Evolutionary conservation across 2,797 vertebrate species (phyloP), one percentile per base, ranked within the genome.

Genomic region (Malurus splendens): DNA sequence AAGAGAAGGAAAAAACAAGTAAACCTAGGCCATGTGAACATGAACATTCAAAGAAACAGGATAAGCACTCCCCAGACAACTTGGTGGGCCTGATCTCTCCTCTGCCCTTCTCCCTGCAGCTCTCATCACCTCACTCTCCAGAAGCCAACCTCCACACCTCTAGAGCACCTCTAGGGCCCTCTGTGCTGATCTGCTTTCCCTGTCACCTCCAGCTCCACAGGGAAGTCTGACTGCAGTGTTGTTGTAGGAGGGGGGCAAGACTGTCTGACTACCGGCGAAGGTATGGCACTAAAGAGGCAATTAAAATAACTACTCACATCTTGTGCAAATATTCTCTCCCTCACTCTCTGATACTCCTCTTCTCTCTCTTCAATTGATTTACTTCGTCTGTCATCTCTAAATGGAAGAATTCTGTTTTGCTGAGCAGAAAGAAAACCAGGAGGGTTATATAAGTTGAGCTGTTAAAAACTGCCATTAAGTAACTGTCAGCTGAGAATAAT

Each of bases 281-380:
- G 92, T 87, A 96, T 86, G 80, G 52, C 93, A 95, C 97, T 97
- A 94, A 97, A 97, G 97, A 97, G 97, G 96, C 96, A 97, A 97
- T 96, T 89, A 97, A 98, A 97, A 96, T 95, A 97, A 96, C 97
- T 97, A 98, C 98, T 98, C 97, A 99, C 98, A 98, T 98, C 98
- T 92, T 98, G 98, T 97, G 97, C 98, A 97, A 99, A 99, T 97
- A 99, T 99, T 96, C 98, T 97, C 89, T 99, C 98, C 97, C 99
- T 98, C 94, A 95, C 98, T 98, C 97, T 98, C 96, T 98, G 98
- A 97, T 99, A 99, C 61, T 99, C 98, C 96, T 99, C 98, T 97
- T 99, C 98, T 97, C 98, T 98, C 98, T 99, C 98, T 97, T 99
- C 98, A 97, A 99, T 97, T 93, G 98, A 99, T 98, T 98, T 98